Evolutionary conservation across 2,797 vertebrate species (phyloP), one percentile per base, ranked within the genome.

Genomic region (Mionectes olivaceus): DNA sequence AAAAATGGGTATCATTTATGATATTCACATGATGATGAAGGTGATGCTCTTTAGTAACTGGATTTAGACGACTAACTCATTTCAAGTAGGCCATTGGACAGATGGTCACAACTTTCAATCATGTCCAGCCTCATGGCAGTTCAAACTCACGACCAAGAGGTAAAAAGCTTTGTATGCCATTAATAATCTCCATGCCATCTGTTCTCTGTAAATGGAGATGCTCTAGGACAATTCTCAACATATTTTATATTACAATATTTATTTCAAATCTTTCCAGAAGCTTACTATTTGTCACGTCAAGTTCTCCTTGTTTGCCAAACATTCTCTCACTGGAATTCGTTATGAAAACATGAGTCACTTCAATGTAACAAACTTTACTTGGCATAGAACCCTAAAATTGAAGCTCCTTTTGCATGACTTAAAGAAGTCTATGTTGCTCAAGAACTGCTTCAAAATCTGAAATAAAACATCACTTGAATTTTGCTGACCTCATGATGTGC

Each of bases 91-190:
- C 91, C 91, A 90, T n/a, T 67, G 74, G 94, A 95, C 83, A 96
- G 91, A 94, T 95, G 89, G 85, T 55, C 92, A 91, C 76, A 95
- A 94, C 91, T 95, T 97, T 95, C 93, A 95, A 82, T 96, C 90
- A 65, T 2, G 41, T 93, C 94, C 89, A 90, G 87, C 67, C 67
- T 96, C 95, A 77, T 56, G 52, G 77, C 83, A 90, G 91, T 93
- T 89, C 60, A 90, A 75, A 80, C 78, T 75, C 77, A 21, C 19
- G 59, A 97, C 69, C 90, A 93, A 86, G 79, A 96, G 83, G 70
- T 96, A 96, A 96, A 96, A 94, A 96, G 74, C 79, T 94, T 74
- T 95, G 69, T 87, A 75, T 90, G 32, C 81, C 83, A 78, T 91
- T 94, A 96, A 90, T 94, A 94, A 96, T 94, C 89, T 64, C 68